Percentiles rank a stretch among this genome's conserved stretches.
Conservation (phyloP, 1,140 invertebrate genomes). For the Maniola jurtina region DNA sequence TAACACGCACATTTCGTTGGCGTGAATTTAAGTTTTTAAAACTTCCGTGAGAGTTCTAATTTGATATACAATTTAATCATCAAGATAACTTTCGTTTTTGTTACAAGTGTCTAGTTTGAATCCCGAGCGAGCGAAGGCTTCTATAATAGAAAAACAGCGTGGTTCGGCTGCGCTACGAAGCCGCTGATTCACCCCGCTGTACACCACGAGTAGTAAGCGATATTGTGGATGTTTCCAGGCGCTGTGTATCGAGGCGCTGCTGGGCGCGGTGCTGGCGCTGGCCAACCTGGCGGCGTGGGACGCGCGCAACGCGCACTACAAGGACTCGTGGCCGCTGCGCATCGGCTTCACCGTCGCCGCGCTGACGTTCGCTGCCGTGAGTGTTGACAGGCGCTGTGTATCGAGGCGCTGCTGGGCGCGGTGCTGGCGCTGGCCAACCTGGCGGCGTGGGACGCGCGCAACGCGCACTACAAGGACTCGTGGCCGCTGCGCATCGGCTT, state of each 20-base stretch:
- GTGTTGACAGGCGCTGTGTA: constrained; percentile 3
- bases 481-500: constrained; percentile 72
- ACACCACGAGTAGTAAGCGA: neutral
- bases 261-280: constrained; percentile 66
- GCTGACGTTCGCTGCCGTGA: constrained; percentile 66
- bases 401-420: neutral
- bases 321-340: constrained; percentile 75
- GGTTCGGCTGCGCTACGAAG: no score
- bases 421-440: no score
- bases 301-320: constrained; percentile 55
- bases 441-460: no score
- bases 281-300: constrained; percentile 76
- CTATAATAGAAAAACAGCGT: no score
- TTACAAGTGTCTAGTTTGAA: no score
- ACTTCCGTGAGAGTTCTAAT: no score
- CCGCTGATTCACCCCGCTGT: no score
- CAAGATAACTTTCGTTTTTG: no score
- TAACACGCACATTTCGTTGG: no score
- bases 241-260: constrained; percentile 59
- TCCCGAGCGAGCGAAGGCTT: no score
- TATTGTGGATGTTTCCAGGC: constrained; percentile 41
- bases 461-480: constrained; percentile 38
- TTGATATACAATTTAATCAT: no score
- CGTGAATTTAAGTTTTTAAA: no score
- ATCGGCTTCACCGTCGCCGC: constrained; percentile 68